Evolutionary conservation across 2,888 invertebrate genomes (phyloP).

Genomic region (Norana najaformis): DNA sequence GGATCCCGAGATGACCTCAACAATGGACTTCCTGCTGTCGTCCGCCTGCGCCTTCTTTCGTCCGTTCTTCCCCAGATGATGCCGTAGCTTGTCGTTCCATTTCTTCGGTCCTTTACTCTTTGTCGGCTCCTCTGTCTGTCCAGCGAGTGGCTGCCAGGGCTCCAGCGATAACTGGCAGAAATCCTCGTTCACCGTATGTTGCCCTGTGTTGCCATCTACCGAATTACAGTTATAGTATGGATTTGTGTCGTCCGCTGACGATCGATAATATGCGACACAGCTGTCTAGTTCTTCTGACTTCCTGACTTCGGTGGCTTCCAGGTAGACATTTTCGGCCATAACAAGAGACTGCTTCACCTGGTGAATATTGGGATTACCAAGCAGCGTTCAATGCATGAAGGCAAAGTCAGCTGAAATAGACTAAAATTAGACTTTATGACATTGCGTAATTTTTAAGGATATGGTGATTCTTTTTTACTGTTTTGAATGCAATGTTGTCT

Average conservation of each 20-base stretch:
- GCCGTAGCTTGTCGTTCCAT: neutral
- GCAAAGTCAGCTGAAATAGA: neutral
- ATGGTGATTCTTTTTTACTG: too few relatives aligned
- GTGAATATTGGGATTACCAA: neutral
- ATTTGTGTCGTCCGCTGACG: neutral
- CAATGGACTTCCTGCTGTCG: conserved; percentile 13
- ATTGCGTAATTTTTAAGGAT: neutral
- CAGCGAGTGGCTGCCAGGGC: neutral
- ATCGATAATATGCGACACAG: neutral
- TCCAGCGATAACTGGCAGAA: neutral
- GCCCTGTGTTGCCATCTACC: neutral
- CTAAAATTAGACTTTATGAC: neutral
- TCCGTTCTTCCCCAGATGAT: neutral
- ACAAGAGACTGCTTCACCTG: neutral
- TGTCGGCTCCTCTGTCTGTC: neutral
- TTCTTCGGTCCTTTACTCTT: neutral
- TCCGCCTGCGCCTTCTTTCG: neutral
- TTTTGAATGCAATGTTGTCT: too few relatives aligned
- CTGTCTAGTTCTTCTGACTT: neutral
- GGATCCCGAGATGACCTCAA: neutral
- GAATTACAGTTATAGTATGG: neutral
- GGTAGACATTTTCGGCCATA: neutral
- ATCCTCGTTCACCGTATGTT: neutral
- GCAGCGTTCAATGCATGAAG: neutral
- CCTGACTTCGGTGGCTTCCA: neutral